phyloP scores from a whole-genome alignment of 2,113 vertebrate genomes.

The Uria lomvia region DNA sequence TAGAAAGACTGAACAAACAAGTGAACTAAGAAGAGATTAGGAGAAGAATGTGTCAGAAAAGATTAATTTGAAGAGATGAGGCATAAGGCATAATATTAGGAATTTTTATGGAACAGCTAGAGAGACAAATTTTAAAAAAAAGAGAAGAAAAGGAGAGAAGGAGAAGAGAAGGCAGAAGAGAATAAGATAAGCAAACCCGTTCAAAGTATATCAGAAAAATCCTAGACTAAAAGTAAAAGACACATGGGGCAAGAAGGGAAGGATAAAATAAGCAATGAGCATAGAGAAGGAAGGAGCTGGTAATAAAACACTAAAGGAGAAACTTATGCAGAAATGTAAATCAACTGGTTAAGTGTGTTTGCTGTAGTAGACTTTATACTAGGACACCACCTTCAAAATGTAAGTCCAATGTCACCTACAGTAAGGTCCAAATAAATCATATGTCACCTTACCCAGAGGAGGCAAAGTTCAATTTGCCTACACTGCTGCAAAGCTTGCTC shows the following conservation, averaged over 20 bases:
- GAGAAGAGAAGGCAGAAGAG: background rate
- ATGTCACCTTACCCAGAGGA: background rate
- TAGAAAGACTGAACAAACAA: background rate
- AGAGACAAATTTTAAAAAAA: background rate
- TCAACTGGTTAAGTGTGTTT: background rate
- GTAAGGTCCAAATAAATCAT: background rate
- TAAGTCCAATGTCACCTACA: background rate
- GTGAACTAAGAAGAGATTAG: background rate
- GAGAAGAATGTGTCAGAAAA: background rate
- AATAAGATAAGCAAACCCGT: background rate
- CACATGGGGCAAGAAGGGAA: background rate
- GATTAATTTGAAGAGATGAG: background rate
- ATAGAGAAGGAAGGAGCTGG: background rate
- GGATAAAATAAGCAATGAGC: background rate
- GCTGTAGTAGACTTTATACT: background rate
- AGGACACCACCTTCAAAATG: background rate
- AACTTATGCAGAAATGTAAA: background rate
- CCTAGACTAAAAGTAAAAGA: background rate
- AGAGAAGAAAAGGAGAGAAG: background rate
- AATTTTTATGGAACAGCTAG: background rate
- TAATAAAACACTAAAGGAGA: background rate
- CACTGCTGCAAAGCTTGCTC: background rate
- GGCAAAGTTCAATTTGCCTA: background rate
- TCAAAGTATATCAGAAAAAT: background rate
- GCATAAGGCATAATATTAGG: background rate